Conservation (phyloP, 2,113 vertebrate genomes). For the Poeciliopsis occidentalis region DNA sequence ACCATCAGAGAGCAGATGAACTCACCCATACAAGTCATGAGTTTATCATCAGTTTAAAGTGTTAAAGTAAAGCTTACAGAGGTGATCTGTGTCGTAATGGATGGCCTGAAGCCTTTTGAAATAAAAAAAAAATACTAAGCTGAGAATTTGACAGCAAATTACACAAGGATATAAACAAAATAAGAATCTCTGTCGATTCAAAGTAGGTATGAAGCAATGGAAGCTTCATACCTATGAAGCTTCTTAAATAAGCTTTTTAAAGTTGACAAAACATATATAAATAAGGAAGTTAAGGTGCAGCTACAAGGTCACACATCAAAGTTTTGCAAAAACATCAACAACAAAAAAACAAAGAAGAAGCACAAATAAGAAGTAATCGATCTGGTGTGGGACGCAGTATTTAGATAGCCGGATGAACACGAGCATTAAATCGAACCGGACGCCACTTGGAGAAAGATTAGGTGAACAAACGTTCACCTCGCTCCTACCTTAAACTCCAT, state of each 20-base stretch:
- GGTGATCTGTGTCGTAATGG: background rate
- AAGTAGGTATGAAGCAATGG: slow-evolving; percentile 34
- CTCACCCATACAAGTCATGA: background rate
- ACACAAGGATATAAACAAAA: no score
- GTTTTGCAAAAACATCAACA: slow-evolving; percentile 15
- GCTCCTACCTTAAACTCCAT: slow-evolving; percentile 98
- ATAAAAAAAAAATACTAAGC: no score
- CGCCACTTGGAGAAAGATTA: background rate
- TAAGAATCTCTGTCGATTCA: slow-evolving; percentile 20
- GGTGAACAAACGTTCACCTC: background rate
- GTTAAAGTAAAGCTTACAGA: background rate
- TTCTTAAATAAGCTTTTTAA: slow-evolving; percentile 27
- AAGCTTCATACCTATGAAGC: slow-evolving; percentile 19
- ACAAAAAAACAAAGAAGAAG: background rate
- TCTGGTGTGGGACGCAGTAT: slow-evolving; percentile 18
- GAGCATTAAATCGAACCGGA: slow-evolving; percentile 59
- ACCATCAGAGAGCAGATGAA: background rate
- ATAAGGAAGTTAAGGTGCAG: slow-evolving; percentile 29
- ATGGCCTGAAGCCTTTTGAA: background rate
- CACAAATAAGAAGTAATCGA: no score
- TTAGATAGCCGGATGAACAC: slow-evolving; percentile 58
- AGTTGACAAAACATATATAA: slow-evolving; percentile 74
- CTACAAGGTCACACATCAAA: slow-evolving; percentile 20
- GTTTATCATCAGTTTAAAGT: no score
- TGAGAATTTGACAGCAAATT: no score